Conservation (phyloP, 2,797 vertebrate species). For the Aselliscus stoliczkanus region DNA sequence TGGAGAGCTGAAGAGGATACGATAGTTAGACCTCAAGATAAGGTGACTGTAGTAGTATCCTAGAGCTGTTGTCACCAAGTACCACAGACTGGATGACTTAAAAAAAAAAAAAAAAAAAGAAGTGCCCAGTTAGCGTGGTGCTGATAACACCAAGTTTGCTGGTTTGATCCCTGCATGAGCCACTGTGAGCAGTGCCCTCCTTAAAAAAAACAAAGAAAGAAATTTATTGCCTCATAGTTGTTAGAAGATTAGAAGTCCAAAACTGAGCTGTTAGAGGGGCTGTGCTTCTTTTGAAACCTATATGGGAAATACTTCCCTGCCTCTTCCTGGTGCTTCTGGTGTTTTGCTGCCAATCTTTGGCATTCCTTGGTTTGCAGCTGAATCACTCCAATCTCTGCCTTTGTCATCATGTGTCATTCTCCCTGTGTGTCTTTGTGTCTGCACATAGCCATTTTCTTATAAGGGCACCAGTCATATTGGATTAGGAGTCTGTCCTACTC, state of each 20-base stretch:
- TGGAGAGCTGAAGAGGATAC: background rate
- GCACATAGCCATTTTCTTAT: background rate
- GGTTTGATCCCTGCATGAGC: no score
- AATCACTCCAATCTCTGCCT: background rate
- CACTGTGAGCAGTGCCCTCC: no score
- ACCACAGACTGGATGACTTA: background rate
- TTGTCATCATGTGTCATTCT: rapidly evolving
- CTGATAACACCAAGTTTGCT: no score
- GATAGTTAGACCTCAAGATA: background rate
- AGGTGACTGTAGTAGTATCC: background rate
- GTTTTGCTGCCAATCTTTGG: background rate
- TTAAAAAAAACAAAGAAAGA: background rate
- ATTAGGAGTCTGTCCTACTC: background rate
- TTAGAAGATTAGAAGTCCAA: background rate
- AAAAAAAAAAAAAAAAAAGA: background rate
- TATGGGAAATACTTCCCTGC: background rate
- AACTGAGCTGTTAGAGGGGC: background rate
- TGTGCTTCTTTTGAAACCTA: background rate
- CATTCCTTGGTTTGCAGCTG: background rate
- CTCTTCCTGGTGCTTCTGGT: background rate
- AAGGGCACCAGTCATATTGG: background rate
- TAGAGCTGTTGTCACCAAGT: background rate
- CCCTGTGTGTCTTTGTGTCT: background rate
- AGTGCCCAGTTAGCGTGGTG: no score
- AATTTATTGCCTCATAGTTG: background rate